Base-by-base conservation (phyloP, 2,888 invertebrate genomes). In the Dasypolia templi region DNA sequence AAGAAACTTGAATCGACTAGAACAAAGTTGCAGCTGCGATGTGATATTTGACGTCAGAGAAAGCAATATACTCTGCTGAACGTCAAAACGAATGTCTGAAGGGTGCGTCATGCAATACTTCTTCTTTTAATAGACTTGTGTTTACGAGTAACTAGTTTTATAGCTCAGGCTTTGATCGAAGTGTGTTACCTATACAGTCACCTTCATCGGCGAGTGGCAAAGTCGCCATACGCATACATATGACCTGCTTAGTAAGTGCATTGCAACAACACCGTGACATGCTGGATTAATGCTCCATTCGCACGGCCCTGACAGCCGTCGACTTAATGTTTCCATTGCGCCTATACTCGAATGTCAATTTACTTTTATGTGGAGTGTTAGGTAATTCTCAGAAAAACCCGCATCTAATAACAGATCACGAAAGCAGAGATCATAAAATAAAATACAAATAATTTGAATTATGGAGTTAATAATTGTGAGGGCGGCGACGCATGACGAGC, bases 231-330 rank as follows among this genome's bases (percentile, higher is more conserved):
- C 87, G 94, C 94, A 95, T 95, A 95, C 93, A 91, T 91, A 95
- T 91, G 79, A 88, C 89, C 90, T 90, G 91, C 88, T 93, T 93
- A 93, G 83, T 88, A 87, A 92, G 86, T 93, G 93, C 93, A 92
- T 91, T 92, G 93, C 94, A 90, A 91, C 91, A 83, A 90, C 90
- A 74, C 87, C 92, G 92, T 93, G 93, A 92, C 90, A 89, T 85
- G 91, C 86, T 87, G 88, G 89, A 92, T 92, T 90, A 92, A 93
- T 92, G 88, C 88, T 89, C 88, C 87, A 91, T 92, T 92, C 90
- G 92, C 89, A 90, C 89, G 87, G 84, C 84, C 85, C 87, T 88
- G 87, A 87, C 88, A 86, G 87, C 82, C 85, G 73, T 82, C 81
- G 79, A 86, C 86, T 75, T 83, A 84, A 89, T 89, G 83, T 83